Evolutionary conservation across 2,113 vertebrate genomes (phyloP).

Genomic region (Merops nubicus): DNA sequence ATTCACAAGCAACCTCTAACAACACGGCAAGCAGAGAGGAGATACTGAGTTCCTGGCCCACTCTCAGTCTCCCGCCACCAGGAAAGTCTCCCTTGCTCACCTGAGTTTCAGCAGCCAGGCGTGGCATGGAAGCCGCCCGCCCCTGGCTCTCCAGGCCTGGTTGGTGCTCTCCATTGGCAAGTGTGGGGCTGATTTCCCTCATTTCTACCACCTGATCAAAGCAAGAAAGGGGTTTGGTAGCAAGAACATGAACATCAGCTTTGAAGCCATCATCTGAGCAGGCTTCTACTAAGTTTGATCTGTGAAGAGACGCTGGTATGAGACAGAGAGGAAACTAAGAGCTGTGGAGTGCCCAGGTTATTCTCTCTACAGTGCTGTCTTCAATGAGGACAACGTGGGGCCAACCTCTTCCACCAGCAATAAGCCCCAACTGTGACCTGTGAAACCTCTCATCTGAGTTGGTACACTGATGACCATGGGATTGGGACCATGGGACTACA

Average conservation of each 20-base stretch:
- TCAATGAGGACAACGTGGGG: background rate
- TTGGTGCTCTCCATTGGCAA: slow-evolving; percentile 76
- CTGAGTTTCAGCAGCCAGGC: slow-evolving; percentile 88
- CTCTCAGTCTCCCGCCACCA: background rate
- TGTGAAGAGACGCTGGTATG: background rate
- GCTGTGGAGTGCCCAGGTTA: background rate
- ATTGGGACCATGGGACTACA: background rate
- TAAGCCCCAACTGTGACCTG: background rate
- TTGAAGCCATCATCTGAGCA: background rate
- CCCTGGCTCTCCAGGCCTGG: slow-evolving; percentile 89
- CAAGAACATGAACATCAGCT: background rate
- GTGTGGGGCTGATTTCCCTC: slow-evolving; percentile 84
- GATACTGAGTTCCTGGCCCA: background rate
- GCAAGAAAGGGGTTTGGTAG: background rate
- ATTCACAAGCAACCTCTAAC: background rate
- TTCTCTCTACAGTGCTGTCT: background rate
- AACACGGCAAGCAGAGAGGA: background rate
- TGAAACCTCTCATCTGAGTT: background rate
- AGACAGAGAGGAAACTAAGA: background rate
- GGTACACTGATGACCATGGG: background rate
- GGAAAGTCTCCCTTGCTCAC: slow-evolving; percentile 62
- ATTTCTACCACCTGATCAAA: slow-evolving; percentile 84
- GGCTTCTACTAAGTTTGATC: background rate
- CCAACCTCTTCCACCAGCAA: background rate
- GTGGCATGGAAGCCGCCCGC: slow-evolving; percentile 91